Conservation (phyloP, 2,888 invertebrate species). For the Macrophya annulata region DNA sequence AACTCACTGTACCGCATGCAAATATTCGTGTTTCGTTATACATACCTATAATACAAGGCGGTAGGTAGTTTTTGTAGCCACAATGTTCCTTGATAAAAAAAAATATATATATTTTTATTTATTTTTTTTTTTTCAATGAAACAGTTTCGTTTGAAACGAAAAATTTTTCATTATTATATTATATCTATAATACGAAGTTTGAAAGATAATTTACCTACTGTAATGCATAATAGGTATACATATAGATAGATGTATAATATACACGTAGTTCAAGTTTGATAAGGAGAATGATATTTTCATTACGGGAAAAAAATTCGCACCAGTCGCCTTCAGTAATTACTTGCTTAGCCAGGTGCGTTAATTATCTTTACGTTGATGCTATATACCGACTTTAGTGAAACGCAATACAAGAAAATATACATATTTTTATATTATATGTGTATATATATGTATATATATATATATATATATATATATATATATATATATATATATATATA, state of each 20-base stretch:
- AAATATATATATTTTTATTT: no score
- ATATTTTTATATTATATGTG: neutral
- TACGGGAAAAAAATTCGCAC: constrained; percentile 19
- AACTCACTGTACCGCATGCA: neutral
- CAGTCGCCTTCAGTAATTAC: constrained; percentile 26
- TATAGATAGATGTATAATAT: neutral
- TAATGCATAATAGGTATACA: neutral
- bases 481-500: no score
- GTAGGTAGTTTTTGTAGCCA: no score
- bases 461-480: no score
- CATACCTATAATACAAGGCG: neutral
- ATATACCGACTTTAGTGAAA: neutral
- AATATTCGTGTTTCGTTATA: neutral
- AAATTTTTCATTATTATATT: neutral
- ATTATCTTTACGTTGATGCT: constrained; percentile 17
- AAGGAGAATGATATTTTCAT: constrained; percentile 47
- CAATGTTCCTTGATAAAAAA: no score
- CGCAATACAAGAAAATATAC: neutral
- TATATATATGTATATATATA: no score
- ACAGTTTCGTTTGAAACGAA: neutral
- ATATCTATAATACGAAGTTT: neutral
- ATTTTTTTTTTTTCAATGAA: neutral
- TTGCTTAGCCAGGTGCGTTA: constrained; percentile 22
- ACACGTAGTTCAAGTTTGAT: constrained; percentile 1
- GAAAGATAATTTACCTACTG: neutral